A percentile compares a stretch with the other conserved stretches of the same genome.
These are phyloP conservation scores for Gallinago undulata DNA, from an alignment of 2,113 vertebrate species.

Conservation along the genomic window DNA sequence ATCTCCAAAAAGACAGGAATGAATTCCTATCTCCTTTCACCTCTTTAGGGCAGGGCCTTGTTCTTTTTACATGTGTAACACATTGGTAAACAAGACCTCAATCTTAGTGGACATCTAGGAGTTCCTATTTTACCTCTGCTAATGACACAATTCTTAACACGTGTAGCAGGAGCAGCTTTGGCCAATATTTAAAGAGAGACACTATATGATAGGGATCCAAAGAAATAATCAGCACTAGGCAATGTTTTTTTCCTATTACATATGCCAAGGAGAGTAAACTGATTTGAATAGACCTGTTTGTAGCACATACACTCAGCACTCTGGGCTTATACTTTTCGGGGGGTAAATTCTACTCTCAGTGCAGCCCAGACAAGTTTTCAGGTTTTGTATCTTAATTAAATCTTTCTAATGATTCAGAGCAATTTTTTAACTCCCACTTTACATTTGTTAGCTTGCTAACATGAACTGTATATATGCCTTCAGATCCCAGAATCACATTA, in stretches of 20 bases:
- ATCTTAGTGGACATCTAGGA: neutral
- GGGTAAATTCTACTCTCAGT: neutral
- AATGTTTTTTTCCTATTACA: neutral
- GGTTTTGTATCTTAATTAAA: conserved; percentile 62
- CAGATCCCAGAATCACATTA: conserved; percentile 47
- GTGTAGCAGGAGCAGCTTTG: fast-evolving
- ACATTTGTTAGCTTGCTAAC: conserved; percentile 1
- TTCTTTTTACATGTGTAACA: neutral
- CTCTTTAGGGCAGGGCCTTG: neutral
- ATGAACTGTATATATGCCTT: neutral
- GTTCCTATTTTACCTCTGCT: neutral
- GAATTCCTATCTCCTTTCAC: neutral
- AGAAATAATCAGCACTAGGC: neutral
- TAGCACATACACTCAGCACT: neutral
- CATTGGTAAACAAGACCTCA: neutral
- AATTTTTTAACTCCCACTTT: conserved; percentile 54
- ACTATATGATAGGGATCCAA: fast-evolving
- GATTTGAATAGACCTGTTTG: neutral
- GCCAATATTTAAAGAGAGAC: neutral
- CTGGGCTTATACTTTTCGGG: neutral
- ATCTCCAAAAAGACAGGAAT: neutral
- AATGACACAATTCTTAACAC: neutral
- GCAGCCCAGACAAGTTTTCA: neutral
- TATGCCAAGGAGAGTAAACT: neutral
- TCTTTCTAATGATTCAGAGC: conserved; percentile 56